Evolutionary conservation across 2,113 vertebrate species (phyloP), one percentile per base, ranked within the genome.

Genomic region (Apteryx mantelli): DNA sequence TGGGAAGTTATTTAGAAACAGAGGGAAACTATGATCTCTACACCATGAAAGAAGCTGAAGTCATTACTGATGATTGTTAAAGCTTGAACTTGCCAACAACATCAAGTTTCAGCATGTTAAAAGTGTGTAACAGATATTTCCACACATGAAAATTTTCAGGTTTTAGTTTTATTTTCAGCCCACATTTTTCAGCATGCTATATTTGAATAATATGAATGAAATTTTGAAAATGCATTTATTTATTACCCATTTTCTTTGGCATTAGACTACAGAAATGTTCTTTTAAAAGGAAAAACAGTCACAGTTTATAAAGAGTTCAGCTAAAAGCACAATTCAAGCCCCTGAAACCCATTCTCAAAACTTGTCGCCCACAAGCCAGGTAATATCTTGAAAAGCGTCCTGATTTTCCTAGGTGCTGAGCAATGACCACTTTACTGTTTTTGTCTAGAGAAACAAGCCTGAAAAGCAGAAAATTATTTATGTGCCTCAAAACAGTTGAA

Each of bases 401-500:
- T 52, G 6, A 85, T 48, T 94, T 66, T 74, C 40, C 74, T 9
- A 66, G 21, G 5, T 32, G 6, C 24, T 14, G 2, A 34, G 25
- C 5, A 74, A 44, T 16, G 63, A 76, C 0, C 0, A 4, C 38
- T 71, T 91, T 69, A 21, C 11, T 0, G 3, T 25, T 13, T 4
- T 75, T 81, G 79, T 76, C 36, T 21, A 28, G 11, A 34, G 13
- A 46, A 42, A 88, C 18, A 87, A 68, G 2, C 9, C 5, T 2
- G 32, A 77, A 3, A 55, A 52, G 3, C 0, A 0, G 3, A 17
- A 3, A 65, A 53, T 22, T 48, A 18, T 38, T 65, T 17, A 77
- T 5, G 5, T 56, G 13, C 1, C 86, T 65, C 70, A 87, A 71
- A 81, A 86, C 0, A 32, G 4, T 34, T 48, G 46, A 34, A 70